A percentile compares a stretch with the other conserved stretches of the same genome.
Evolutionary conservation across 2,888 invertebrate species (phyloP).

Genomic region (Drosophila macrothrix): DNA sequence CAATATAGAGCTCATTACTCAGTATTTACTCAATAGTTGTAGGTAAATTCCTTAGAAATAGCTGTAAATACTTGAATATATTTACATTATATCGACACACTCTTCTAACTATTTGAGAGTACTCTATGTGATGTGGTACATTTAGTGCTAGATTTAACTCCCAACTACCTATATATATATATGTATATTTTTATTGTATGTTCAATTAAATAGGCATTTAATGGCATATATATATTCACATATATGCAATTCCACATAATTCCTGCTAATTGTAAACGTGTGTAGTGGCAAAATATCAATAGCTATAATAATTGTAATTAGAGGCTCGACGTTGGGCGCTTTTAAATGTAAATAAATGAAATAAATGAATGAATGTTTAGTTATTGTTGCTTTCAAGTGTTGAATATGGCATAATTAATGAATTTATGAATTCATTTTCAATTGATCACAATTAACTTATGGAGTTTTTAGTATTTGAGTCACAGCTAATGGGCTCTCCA

Average conservation of each 20-base stretch:
- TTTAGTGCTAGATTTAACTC: slow-evolving; percentile 41
- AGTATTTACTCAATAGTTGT: slow-evolving; percentile 5
- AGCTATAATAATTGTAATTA: slow-evolving; percentile 24
- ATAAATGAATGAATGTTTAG: slow-evolving; percentile 12
- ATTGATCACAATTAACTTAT: background rate
- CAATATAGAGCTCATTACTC: background rate
- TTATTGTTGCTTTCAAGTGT: slow-evolving; percentile 32
- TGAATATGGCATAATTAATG: background rate
- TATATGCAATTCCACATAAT: slow-evolving; percentile 20
- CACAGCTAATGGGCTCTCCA: background rate
- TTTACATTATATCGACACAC: slow-evolving; percentile 19
- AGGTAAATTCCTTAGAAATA: slow-evolving; percentile 12
- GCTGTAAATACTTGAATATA: slow-evolving; percentile 48
- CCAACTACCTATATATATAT: slow-evolving; percentile 25
- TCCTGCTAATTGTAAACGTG: slow-evolving; percentile 23
- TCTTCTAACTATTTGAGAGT: slow-evolving; percentile 12
- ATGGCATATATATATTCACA: slow-evolving; percentile 1
- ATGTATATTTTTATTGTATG: slow-evolving; percentile 3
- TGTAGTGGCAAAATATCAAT: slow-evolving; percentile 48
- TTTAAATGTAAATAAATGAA: slow-evolving; percentile 38
- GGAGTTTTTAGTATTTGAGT: background rate
- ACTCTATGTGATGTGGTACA: slow-evolving; percentile 62
- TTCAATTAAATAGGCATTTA: slow-evolving; percentile 43
- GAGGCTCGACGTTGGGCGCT: background rate
- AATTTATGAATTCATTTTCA: background rate